Evolutionary conservation across 2,113 vertebrate genomes (phyloP), one percentile per base, ranked within the genome.

Genomic region (Procapra przewalskii): DNA sequence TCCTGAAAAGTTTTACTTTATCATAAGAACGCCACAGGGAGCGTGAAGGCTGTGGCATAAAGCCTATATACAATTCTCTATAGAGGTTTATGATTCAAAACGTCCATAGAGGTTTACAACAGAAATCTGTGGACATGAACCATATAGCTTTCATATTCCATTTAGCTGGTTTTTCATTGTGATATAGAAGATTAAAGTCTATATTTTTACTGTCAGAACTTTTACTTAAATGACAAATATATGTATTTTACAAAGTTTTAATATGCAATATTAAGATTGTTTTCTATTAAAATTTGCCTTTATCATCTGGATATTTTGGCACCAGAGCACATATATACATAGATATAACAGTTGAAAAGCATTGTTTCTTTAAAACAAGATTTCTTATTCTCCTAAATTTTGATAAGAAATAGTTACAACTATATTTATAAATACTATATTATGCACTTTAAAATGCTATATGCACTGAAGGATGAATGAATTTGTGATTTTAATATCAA

Each of bases 41-140:
- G 12, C 1, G n/a, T n/a, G 1, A 5, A n/a, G 3, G 5, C 5
- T 29, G 1, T 23, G 45, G 2, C 21, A 25, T 29, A 3, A 48
- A 48, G 1, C 52, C 27, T 83, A 40, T 43, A 17, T 2, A 54
- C 14, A n/a, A 6, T 17, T 57, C 36, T 40, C 31, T 57, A 45
- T 52, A 13, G 19, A 40, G 3, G 50, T 48, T 67, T 31, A 52
- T 81, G 3, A 9, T 31, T 86, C 31, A 19, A 79, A 80, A 77
- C 0, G 6, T 80, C 33, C 21, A 29, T 4, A 17, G 71, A 60
- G 2, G 0, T 43, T 88, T 62, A 48, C 31, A 43, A 64, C 10
- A 71, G 67, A 27, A 62, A 21, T 40, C 2, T 21, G 0, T 4
- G 16, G 10, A 19, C 5, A 45, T 9, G 14, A 80, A 45, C 6